Conservation (phyloP, 2,797 vertebrate species). For the Menidia menidia region DNA sequence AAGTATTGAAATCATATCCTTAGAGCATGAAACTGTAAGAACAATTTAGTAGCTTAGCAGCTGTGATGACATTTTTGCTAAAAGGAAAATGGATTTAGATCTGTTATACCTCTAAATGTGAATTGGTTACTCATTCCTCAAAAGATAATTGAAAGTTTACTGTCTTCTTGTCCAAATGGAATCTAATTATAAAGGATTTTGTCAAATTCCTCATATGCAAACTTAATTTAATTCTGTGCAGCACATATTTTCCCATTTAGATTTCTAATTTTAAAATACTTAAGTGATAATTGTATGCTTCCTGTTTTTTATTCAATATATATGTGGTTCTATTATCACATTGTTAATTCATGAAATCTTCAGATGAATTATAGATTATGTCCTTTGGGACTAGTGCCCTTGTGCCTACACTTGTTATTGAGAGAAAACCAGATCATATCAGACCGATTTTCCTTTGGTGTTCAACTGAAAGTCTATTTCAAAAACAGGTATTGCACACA, state of each 20-base stretch:
- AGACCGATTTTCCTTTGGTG: slow-evolving; percentile 61
- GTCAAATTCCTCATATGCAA: background rate
- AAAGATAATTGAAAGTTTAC: background rate
- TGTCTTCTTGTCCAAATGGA: slow-evolving; percentile 2
- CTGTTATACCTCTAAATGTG: background rate
- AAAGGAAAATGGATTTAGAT: background rate
- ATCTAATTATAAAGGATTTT: slow-evolving; percentile 4
- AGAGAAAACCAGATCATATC: slow-evolving; percentile 78
- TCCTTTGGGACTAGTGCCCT: slow-evolving; percentile 78
- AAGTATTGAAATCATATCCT: background rate
- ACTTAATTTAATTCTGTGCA: slow-evolving; percentile 31
- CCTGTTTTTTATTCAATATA: slow-evolving; percentile 79
- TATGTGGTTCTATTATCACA: slow-evolving; percentile 79
- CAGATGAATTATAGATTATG: slow-evolving; percentile 84
- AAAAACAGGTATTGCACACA: slow-evolving; percentile 48
- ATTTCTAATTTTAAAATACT: slow-evolving; percentile 22
- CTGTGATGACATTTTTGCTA: too few species aligned
- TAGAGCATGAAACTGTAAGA: background rate
- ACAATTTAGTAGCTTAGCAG: too few species aligned
- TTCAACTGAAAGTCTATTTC: slow-evolving; percentile 52
- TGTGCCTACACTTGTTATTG: slow-evolving; percentile 76
- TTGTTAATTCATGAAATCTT: slow-evolving; percentile 81
- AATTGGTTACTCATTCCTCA: slow-evolving; percentile 10
- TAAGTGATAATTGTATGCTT: slow-evolving; percentile 65
- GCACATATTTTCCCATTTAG: slow-evolving; percentile 9